A percentile compares a stretch with the other conserved stretches of the same genome.
Conservation (phyloP, 1,140 invertebrate species). For the Sycophila sp. region DNA sequence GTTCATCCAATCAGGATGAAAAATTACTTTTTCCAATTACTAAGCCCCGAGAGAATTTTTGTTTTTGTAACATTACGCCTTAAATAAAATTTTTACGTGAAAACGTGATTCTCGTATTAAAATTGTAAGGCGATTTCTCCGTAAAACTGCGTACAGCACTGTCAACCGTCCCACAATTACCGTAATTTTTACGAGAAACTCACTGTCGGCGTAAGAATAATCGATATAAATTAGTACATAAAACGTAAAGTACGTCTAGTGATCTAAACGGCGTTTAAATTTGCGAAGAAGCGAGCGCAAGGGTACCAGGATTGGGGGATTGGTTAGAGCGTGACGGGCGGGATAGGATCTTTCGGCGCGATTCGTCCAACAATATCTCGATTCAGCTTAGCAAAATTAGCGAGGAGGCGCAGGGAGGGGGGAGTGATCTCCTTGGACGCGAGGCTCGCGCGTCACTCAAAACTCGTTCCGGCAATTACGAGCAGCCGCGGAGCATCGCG, state of each 20-base stretch:
- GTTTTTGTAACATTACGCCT: no score
- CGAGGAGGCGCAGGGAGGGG: neutral
- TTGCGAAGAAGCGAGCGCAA: no score
- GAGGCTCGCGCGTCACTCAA: conserved; percentile 8
- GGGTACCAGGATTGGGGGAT: neutral
- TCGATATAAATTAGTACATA: no score
- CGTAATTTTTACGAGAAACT: no score
- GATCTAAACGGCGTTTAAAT: no score
- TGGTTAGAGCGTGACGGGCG: neutral
- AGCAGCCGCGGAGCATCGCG: neutral
- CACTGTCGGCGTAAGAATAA: no score
- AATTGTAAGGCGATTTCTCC: neutral
- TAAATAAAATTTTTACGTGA: no score
- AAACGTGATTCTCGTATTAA: neutral
- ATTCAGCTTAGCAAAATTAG: conserved; percentile 21
- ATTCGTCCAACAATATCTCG: conserved; percentile 1
- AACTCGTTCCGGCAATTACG: conserved; percentile 30
- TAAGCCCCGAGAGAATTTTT: no score
- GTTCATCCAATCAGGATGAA: neutral
- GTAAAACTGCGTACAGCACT: no score
- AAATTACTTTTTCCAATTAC: no score
- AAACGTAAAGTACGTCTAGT: no score
- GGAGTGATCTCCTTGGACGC: neutral
- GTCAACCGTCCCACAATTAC: no score
- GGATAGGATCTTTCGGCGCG: conserved; percentile 5